A percentile compares a stretch with the other conserved stretches of the same genome.
Conservation (phyloP, 1,140 invertebrate genomes). For the Sarcophaga peregrina region DNA sequence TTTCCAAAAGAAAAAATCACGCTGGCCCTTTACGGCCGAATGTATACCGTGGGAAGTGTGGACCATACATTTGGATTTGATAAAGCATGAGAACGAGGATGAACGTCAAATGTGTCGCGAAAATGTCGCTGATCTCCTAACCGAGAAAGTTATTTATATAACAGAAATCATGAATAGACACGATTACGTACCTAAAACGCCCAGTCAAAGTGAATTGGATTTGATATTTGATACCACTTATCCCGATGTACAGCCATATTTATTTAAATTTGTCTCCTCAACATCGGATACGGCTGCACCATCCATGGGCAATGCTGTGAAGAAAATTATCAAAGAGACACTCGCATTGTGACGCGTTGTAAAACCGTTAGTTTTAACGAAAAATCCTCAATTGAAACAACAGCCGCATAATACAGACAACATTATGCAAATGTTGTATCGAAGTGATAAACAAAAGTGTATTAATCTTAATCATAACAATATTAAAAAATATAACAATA, state of each 20-base stretch:
- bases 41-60: slow-evolving; percentile 97
- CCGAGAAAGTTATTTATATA: slow-evolving; percentile 93
- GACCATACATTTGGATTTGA: slow-evolving; percentile 90
- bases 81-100: slow-evolving; percentile 86
- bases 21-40: slow-evolving; percentile 89
- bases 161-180: slow-evolving; percentile 94
- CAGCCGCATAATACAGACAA: background rate
- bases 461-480: slow-evolving; percentile 17
- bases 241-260: slow-evolving; percentile 93
- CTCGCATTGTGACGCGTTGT: slow-evolving; percentile 73
- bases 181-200: slow-evolving; percentile 95
- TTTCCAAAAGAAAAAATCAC: slow-evolving; percentile 89
- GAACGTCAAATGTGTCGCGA: slow-evolving; percentile 90
- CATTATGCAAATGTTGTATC: background rate
- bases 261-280: slow-evolving; percentile 88
- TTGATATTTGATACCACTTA: slow-evolving; percentile 94
- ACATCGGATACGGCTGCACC: slow-evolving; percentile 77
- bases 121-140: slow-evolving; percentile 90
- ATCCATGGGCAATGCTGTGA: slow-evolving; percentile 87
- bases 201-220: slow-evolving; percentile 90
- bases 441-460: slow-evolving; percentile 36
- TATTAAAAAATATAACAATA: background rate
- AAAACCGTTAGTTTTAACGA: slow-evolving; percentile 39
- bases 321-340: slow-evolving; percentile 90
- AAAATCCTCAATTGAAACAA: background rate